Evolutionary conservation across 53 echinoderm and acorn worm genomes (phyloP), one percentile per base, ranked within the genome.

Genomic region (Holothuria scabra): DNA sequence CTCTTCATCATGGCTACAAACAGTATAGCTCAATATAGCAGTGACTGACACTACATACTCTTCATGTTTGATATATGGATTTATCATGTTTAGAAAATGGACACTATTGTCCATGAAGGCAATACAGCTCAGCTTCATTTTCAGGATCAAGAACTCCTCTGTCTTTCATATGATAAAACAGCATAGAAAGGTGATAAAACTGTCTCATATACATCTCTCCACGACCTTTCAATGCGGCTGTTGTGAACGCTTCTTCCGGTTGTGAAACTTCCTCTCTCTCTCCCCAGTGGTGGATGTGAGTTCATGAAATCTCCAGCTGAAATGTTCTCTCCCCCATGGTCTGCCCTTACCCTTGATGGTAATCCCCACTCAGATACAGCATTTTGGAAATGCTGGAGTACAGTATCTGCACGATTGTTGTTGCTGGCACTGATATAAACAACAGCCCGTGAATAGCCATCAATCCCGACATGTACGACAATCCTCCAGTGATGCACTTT

Each of bases 91-190:
- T n/a, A n/a, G n/a, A n/a, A n/a, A n/a, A n/a, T n/a, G n/a, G n/a
- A n/a, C n/a, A n/a, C n/a, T n/a, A n/a, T n/a, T n/a, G n/a, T n/a
- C n/a, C n/a, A n/a, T 57, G 78, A 10, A 89, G 41, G 46, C 66
- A 89, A 55, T 84, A 85, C 41, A 89, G 6, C 38, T 89, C 65
- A 3, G 66, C 8, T 3, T 85, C 85, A 80, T 79, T 89, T 23
- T 89, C 89, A 26, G 82, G 82, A 60, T 85, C 89, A 22, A 89
- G 31, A 20, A 89, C 59, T 1, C 89, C 80, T 29, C 66, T 61
- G 56, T 30, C 35, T 37, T 87, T 82, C 2, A 82, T 58, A 14
- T 41, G 38, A 13, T n/a, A 23, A 46, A 87, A 82, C 11, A 83
- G 48, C 41, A 22, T 83, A 69, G 33, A 87, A 82, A 5, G 28